Evolutionary conservation across 2,888 invertebrate species (phyloP).

Genomic region (Drosophila leonis): DNA sequence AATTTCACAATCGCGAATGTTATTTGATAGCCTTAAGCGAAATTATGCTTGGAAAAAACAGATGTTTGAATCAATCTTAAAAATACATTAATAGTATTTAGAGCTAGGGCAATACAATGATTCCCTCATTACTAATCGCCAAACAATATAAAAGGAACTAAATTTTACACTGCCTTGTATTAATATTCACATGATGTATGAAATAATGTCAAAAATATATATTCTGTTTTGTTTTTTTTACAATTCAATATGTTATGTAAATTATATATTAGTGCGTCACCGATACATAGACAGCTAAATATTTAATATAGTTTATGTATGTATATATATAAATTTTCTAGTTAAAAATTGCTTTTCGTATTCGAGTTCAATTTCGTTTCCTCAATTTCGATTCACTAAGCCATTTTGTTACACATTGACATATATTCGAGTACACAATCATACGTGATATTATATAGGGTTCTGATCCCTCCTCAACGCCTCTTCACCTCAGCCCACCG

Average conservation of each 20-base stretch:
- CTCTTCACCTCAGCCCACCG: not conserved
- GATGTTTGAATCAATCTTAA: constrained; percentile 25
- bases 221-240: constrained; percentile 6
- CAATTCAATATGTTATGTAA: constrained; percentile 33
- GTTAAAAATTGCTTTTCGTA: constrained; percentile 68
- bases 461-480: constrained; percentile 3
- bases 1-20: constrained; percentile 44
- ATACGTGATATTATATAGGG: constrained; percentile 33
- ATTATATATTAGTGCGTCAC: constrained; percentile 20
- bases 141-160: constrained; percentile 50
- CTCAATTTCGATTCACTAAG: constrained; percentile 65
- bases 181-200: constrained; percentile 25
- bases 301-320: constrained; percentile 32
- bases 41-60: constrained; percentile 25
- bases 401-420: constrained; percentile 53
- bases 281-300: constrained; percentile 17
- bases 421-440: constrained; percentile 36
- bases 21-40: constrained; percentile 57
- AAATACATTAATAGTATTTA: constrained; percentile 20
- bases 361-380: constrained; percentile 65
- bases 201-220: constrained; percentile 53
- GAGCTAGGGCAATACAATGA: constrained; percentile 24
- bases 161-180: constrained; percentile 34
- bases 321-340: constrained; percentile 58
- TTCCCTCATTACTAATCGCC: constrained; percentile 40